Evolutionary conservation across 2,888 invertebrate genomes (phyloP).

Genomic region (Andrena haemorrhoa): DNA sequence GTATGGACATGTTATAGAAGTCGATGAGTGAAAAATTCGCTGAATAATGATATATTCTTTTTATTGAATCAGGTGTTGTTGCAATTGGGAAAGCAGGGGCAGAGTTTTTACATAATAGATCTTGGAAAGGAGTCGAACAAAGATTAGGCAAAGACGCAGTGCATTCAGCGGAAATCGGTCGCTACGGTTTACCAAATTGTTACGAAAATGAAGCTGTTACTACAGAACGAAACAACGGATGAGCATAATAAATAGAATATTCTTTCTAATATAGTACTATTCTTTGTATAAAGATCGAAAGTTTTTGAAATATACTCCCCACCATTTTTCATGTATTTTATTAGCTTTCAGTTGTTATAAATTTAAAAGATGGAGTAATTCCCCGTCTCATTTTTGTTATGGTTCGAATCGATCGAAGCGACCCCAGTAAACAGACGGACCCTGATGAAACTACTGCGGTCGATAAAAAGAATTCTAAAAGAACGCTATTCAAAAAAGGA

Average conservation of each 20-base stretch:
- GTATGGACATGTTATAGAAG: conserved; percentile 48
- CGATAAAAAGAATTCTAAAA: too few species aligned
- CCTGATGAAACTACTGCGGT: too few species aligned
- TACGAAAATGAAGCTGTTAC: conserved; percentile 87
- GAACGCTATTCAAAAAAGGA: too few species aligned
- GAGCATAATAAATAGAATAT: conserved; percentile 51
- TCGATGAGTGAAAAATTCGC: conserved; percentile 43
- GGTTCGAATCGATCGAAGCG: too few species aligned
- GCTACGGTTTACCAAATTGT: conserved; percentile 91
- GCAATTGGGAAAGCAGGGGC: conserved; percentile 87
- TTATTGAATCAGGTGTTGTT: conserved; percentile 78
- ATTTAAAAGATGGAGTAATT: background rate
- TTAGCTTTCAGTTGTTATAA: background rate
- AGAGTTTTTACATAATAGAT: conserved; percentile 88
- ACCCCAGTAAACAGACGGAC: too few species aligned
- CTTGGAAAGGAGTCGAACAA: conserved; percentile 95
- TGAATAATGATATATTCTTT: conserved; percentile 13
- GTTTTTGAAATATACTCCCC: conserved; percentile 2
- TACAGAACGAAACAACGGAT: conserved; percentile 19
- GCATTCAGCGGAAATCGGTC: conserved; percentile 89
- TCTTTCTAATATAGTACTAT: background rate
- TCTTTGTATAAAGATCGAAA: background rate
- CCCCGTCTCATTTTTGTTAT: too few species aligned
- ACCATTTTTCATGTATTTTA: conserved; percentile 8
- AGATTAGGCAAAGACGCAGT: conserved; percentile 91